Evolutionary conservation across 1,140 invertebrate species (phyloP).

Genomic region (Drosophila insularis): DNA sequence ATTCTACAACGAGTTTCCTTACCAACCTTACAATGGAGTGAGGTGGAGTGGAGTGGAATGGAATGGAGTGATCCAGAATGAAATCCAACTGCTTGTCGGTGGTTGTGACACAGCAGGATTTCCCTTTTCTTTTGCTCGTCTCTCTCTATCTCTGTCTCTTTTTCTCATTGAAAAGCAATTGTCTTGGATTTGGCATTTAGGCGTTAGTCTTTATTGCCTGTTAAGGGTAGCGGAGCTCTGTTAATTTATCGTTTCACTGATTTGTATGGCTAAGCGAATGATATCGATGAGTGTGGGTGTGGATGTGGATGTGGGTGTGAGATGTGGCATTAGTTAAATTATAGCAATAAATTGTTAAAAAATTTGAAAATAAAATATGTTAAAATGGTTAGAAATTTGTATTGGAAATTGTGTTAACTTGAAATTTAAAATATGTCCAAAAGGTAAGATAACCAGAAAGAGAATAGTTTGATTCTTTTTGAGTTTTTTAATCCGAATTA

Average conservation of each 20-base stretch:
- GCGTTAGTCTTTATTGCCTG: conserved; percentile 30
- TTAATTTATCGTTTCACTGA: conserved; percentile 79
- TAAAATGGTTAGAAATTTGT: not conserved
- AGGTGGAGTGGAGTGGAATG: not conserved
- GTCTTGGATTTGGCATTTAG: conserved; percentile 75
- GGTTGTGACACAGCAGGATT: conserved; percentile 59
- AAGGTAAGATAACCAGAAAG: no score
- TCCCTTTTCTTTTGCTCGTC: conserved; percentile 20
- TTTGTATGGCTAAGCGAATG: conserved; percentile 43
- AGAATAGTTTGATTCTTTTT: no score
- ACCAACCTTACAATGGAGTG: no score
- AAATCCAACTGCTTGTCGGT: conserved; percentile 26
- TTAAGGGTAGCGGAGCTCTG: conserved; percentile 50
- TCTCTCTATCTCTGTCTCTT: no score
- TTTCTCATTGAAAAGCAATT: conserved; percentile 80
- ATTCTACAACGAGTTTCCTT: conserved; percentile 51
- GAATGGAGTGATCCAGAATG: conserved; percentile 16
- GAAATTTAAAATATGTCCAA: no score
- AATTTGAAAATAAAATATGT: not conserved
- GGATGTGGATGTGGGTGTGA: not conserved
- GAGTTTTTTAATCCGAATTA: no score
- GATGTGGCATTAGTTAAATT: not conserved
- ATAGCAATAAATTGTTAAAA: not conserved
- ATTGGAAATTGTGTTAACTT: no score
- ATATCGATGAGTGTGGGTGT: conserved; percentile 1